These are phyloP conservation scores for Parthenolecanium corni DNA, from an alignment of 2,888 invertebrate species.

Conservation along the genomic window DNA sequence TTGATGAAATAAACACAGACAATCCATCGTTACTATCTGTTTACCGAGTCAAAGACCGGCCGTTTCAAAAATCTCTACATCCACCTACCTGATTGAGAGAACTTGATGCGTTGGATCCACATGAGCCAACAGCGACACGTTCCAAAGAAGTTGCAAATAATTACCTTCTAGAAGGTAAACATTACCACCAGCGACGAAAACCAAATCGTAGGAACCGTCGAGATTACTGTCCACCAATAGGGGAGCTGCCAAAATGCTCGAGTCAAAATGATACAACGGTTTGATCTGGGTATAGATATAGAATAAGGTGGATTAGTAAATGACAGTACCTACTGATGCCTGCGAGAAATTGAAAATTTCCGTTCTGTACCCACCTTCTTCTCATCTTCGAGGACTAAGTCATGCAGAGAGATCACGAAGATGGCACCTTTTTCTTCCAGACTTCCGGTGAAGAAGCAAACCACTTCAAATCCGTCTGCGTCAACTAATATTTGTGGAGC, in stretches of 20 bases:
- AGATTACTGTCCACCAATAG: slow-evolving; percentile 58
- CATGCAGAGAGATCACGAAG: slow-evolving; percentile 49
- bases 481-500: slow-evolving; percentile 55
- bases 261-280: slow-evolving; percentile 18
- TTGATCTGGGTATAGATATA: slow-evolving; percentile 1
- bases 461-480: slow-evolving; percentile 49
- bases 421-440: slow-evolving; percentile 60
- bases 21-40: background rate
- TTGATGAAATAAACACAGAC: slow-evolving; percentile 13
- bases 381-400: slow-evolving; percentile 42
- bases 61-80: no score
- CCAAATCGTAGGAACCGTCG: slow-evolving; percentile 58
- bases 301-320: no score
- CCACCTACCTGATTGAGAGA: slow-evolving; percentile 48
- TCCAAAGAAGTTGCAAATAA: slow-evolving; percentile 58
- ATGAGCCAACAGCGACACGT: slow-evolving; percentile 35
- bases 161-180: slow-evolving; percentile 60
- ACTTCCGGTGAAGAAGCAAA: slow-evolving; percentile 62
- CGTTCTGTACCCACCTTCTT: slow-evolving; percentile 38
- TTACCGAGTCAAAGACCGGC: background rate
- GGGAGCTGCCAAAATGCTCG: slow-evolving; percentile 53
- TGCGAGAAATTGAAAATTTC: no score
- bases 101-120: slow-evolving; percentile 45
- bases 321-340: no score
- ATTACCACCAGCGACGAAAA: slow-evolving; percentile 59